Evolutionary conservation across 2,797 vertebrate species (phyloP).

Genomic region (Euthynnus affinis): DNA sequence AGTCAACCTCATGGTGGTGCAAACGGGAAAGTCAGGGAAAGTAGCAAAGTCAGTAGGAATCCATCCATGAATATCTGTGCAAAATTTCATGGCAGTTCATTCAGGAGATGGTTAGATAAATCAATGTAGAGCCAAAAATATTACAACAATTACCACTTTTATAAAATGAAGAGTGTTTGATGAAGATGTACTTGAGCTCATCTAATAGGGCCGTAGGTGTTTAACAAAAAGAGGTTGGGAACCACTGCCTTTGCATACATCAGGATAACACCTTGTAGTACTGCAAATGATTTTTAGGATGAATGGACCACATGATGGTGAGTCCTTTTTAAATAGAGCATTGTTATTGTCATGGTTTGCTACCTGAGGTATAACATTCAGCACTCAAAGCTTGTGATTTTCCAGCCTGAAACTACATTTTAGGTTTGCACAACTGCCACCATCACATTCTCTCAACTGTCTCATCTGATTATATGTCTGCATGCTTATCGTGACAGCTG

Average conservation of each 20-base stretch:
- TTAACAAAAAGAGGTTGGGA: not conserved
- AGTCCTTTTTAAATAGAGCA: not conserved
- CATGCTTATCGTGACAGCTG: conserved; percentile 67
- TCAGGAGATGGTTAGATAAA: no score
- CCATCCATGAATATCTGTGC: no score
- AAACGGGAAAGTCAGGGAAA: no score
- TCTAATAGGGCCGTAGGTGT: not conserved
- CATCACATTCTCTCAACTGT: conserved; percentile 47
- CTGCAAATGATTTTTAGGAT: not conserved
- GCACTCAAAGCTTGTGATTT: conserved; percentile 15
- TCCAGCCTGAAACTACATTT: conserved; percentile 49
- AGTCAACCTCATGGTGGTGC: no score
- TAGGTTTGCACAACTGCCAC: conserved; percentile 12
- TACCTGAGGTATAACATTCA: not conserved
- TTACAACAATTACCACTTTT: not conserved
- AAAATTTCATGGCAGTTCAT: no score
- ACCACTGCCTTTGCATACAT: not conserved
- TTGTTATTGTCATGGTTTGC: not conserved
- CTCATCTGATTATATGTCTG: conserved; percentile 63
- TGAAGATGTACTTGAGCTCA: not conserved
- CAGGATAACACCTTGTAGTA: not conserved
- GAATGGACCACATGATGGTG: not conserved
- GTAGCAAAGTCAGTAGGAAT: no score
- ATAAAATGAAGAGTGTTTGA: not conserved
- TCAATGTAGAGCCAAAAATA: not conserved